Evolutionary conservation across 2,797 vertebrate species (phyloP).

Genomic region (Clarias fuscus): DNA sequence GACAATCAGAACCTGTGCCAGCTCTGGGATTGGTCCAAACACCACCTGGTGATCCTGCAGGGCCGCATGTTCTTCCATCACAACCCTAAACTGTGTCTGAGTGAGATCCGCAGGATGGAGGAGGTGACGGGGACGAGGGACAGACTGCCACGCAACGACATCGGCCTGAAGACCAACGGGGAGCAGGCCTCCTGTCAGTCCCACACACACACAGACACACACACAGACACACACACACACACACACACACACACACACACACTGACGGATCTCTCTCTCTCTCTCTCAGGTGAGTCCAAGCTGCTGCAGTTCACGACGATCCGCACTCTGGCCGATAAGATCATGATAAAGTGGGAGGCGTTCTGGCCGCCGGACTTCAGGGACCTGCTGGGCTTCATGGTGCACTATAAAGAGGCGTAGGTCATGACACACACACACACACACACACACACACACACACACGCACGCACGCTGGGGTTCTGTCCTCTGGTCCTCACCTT

Average conservation of each 20-base stretch:
- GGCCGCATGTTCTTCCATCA: constrained; percentile 96
- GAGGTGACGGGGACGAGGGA: constrained; percentile 87
- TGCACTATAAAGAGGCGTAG: constrained; percentile 98
- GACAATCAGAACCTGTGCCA: constrained; percentile 97
- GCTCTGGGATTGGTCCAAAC: constrained; percentile 98
- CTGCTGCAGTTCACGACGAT: constrained; percentile 84
- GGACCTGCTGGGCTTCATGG: constrained; percentile 96
- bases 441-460: too few species aligned
- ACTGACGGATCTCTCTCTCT: constrained; percentile 67
- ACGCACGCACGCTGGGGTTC: too few species aligned
- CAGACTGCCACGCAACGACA: constrained; percentile 84
- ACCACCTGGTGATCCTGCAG: constrained; percentile 88
- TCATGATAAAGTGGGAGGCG: constrained; percentile 89
- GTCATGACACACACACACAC: constrained; percentile 51
- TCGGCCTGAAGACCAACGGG: constrained; percentile 91
- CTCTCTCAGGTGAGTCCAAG: constrained; percentile 85
- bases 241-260: not conserved
- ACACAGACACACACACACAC: not conserved
- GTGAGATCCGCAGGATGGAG: constrained; percentile 92
- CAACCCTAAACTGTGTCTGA: constrained; percentile 94
- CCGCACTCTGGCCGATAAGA: constrained; percentile 85
- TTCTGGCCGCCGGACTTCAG: constrained; percentile 96
- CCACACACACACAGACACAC: not conserved
- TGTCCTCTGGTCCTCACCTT: too few species aligned
- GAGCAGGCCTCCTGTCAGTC: constrained; percentile 96